A percentile compares a stretch with the other conserved stretches of the same genome.
phyloP scores from a whole-genome alignment of 1,140 invertebrate genomes.

The Rhizoglyphus robini region DNA sequence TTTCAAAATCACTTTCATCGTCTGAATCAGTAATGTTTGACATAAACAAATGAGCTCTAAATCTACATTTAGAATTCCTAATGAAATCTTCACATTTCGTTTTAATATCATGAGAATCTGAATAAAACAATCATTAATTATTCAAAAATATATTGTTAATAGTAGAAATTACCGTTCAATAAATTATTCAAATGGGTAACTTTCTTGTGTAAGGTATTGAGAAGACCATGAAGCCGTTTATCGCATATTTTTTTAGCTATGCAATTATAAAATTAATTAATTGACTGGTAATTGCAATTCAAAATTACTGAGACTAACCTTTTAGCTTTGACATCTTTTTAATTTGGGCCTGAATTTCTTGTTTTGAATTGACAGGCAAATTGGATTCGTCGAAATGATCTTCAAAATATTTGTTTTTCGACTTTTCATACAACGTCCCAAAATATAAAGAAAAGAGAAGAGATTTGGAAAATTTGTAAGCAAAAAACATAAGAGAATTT shows the following conservation, averaged over 20 bases:
- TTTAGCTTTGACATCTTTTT: neutral
- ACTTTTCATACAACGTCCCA: neutral
- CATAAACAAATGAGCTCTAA: neutral
- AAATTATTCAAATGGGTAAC: neutral
- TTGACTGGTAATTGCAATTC: neutral
- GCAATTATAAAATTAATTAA: neutral
- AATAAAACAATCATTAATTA: neutral
- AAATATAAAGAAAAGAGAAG: neutral
- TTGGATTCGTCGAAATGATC: neutral
- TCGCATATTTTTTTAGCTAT: neutral
- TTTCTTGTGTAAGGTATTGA: neutral
- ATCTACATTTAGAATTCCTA: neutral
- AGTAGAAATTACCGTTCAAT: neutral
- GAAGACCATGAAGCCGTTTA: neutral
- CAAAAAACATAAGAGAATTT: neutral
- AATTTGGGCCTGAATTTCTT: neutral
- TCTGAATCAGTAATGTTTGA: neutral
- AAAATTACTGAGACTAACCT: neutral
- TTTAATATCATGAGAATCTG: neutral
- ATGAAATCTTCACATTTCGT: neutral
- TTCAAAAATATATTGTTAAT: neutral
- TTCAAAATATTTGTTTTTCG: neutral
- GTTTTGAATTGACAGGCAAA: neutral
- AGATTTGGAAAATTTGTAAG: neutral
- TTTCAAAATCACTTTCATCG: neutral